Percentiles rank a stretch among this genome's conserved stretches.
Evolutionary conservation across 2,113 vertebrate species (phyloP).

Genomic region (Thunnus thynnus): DNA sequence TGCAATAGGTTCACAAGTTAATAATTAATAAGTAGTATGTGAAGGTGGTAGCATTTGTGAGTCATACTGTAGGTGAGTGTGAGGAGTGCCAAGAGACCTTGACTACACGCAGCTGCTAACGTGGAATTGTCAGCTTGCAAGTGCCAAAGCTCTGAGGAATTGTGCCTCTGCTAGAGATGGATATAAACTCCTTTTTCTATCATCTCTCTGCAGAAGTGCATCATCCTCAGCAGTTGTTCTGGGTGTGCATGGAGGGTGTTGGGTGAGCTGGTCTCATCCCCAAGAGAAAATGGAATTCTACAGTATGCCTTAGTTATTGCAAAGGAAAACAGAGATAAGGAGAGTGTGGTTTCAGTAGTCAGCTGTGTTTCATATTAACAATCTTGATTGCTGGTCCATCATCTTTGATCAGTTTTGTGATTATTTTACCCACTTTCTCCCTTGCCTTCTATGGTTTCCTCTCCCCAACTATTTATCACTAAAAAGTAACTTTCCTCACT

Average conservation of each 20-base stretch:
- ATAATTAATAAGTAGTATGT: slow-evolving; percentile 29
- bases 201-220: slow-evolving; percentile 39
- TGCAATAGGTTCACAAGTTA: neutral
- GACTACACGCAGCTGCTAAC: slow-evolving; percentile 18
- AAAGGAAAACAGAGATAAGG: slow-evolving; percentile 11
- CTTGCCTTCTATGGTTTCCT: neutral
- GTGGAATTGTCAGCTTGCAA: slow-evolving; percentile 42
- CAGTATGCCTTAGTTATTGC: neutral
- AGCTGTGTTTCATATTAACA: neutral
- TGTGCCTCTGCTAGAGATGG: slow-evolving; percentile 38
- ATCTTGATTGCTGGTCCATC: slow-evolving; percentile 2
- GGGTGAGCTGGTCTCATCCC: slow-evolving; percentile 22
- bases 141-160: slow-evolving; percentile 41
- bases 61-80: slow-evolving; percentile 19
- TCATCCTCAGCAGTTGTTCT: slow-evolving; percentile 32
- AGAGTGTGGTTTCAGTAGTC: neutral
- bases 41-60: neutral
- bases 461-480: neutral
- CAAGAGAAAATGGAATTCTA: slow-evolving; percentile 16
- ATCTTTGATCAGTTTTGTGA: slow-evolving; percentile 9
- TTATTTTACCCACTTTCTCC: neutral
- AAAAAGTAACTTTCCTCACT: neutral
- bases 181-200: slow-evolving; percentile 48
- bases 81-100: slow-evolving; percentile 33
- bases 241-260: slow-evolving; percentile 9